Conservation (phyloP, 2,888 invertebrate species). For the Epinotia demarniana region DNA sequence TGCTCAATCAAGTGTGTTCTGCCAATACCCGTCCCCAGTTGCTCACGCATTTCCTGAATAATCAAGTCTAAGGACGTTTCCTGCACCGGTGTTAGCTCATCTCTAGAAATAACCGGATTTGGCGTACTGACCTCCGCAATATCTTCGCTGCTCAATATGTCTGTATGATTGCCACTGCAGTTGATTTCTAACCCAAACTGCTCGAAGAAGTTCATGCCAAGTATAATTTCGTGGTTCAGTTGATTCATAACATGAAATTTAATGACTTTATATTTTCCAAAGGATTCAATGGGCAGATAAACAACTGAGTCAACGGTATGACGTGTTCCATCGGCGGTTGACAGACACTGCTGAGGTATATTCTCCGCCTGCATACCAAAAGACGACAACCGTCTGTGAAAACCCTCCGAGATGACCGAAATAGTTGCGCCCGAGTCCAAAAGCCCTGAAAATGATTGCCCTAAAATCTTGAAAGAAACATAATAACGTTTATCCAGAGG, state of each 20-base stretch:
- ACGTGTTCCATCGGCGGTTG: not conserved
- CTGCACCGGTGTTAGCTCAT: not conserved
- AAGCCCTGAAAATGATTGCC: not conserved
- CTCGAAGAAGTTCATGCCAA: slow-evolving; percentile 1
- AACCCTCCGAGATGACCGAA: not conserved
- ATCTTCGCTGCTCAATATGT: not conserved
- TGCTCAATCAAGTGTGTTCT: not conserved
- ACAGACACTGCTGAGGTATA: not conserved
- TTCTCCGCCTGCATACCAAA: not conserved
- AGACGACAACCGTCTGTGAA: not conserved
- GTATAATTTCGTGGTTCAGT: not conserved
- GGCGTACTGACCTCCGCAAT: not conserved
- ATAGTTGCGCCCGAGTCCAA: slow-evolving; percentile 1
- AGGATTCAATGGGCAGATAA: not conserved
- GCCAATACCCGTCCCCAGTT: not conserved
- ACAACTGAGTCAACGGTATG: not conserved
- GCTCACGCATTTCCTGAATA: not conserved
- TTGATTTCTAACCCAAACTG: not conserved
- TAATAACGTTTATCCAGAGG: not conserved
- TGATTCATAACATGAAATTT: not conserved
- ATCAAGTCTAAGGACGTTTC: not conserved
- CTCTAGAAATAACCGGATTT: not conserved
- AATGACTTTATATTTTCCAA: not conserved
- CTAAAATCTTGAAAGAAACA: not conserved
- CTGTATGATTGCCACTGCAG: not conserved